phyloP scores from a whole-genome alignment of 2,888 invertebrate genomes.

The Acholoe squamosa region DNA sequence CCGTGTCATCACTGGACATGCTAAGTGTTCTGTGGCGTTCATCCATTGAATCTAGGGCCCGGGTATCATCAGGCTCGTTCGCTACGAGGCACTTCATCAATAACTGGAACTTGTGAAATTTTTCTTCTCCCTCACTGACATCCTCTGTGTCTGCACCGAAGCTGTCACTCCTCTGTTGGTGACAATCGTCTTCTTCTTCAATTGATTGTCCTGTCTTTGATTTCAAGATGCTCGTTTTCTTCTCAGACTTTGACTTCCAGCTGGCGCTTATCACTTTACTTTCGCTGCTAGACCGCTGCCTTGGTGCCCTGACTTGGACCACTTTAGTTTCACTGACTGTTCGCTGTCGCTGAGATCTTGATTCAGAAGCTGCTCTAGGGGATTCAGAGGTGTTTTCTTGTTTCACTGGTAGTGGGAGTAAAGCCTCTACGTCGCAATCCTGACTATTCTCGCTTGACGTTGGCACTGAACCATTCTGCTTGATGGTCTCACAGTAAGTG shows the following conservation, averaged over 20 bases:
- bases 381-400: not conserved
- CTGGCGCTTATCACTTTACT: not conserved
- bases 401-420: not conserved
- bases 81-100: slow-evolving; percentile 65
- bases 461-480: slow-evolving; percentile 48
- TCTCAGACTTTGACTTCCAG: slow-evolving; percentile 16
- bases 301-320: not conserved
- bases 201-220: not conserved
- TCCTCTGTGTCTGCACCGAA: not conserved
- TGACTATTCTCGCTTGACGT: slow-evolving; percentile 24
- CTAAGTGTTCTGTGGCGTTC: slow-evolving; percentile 9
- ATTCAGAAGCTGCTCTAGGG: not conserved
- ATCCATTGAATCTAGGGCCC: not conserved
- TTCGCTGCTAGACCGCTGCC: slow-evolving; percentile 28
- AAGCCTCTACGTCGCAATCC: not conserved
- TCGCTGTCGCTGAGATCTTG: not conserved
- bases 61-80: slow-evolving; percentile 43
- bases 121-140: slow-evolving; percentile 15
- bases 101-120: slow-evolving; percentile 67
- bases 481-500: slow-evolving; percentile 54
- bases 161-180: not conserved
- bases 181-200: not conserved
- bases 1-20: slow-evolving; percentile 55
- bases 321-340: slow-evolving; percentile 29
- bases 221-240: slow-evolving; percentile 35